Evolutionary conservation across 2,888 invertebrate species (phyloP).

Genomic region (Corythucha ciliata): DNA sequence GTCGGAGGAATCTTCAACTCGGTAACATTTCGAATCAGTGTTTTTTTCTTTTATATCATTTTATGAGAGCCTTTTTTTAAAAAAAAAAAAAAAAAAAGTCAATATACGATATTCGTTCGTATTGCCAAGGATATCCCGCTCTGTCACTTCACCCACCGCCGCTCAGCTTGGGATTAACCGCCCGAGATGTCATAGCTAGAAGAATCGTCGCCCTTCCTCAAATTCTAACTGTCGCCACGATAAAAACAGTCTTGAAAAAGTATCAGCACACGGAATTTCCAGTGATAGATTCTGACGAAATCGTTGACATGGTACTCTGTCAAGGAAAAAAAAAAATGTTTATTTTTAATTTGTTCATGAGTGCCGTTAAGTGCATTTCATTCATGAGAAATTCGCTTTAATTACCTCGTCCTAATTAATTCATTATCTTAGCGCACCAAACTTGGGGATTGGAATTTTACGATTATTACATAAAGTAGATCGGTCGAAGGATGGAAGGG

Average conservation of each 20-base stretch:
- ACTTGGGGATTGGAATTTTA: no score
- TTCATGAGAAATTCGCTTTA: no score
- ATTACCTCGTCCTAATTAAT: no score
- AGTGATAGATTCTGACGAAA: constrained; percentile 3
- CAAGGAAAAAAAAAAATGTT: no score
- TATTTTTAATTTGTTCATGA: no score
- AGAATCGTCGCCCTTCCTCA: constrained; percentile 5
- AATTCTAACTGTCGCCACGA: background rate
- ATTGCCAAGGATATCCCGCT: constrained; percentile 14
- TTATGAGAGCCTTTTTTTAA: background rate
- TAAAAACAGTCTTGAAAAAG: constrained; percentile 1
- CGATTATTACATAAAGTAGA: no score
- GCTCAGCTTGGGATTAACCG: constrained; percentile 7
- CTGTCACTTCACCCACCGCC: constrained; percentile 5
- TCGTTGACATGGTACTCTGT: constrained; percentile 9
- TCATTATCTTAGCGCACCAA: no score
- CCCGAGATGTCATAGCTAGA: constrained; percentile 14
- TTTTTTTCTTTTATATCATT: background rate
- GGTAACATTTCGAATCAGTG: constrained; percentile 41
- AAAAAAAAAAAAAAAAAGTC: no score
- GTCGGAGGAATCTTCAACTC: constrained; percentile 54
- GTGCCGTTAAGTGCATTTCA: no score
- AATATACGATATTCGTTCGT: constrained; percentile 1
- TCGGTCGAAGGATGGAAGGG: no score
- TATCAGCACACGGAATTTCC: constrained; percentile 20